Percentiles rank a stretch among this genome's conserved stretches.
phyloP scores from a whole-genome alignment of 2,888 invertebrate genomes.

The Luperina nickerlii region DNA sequence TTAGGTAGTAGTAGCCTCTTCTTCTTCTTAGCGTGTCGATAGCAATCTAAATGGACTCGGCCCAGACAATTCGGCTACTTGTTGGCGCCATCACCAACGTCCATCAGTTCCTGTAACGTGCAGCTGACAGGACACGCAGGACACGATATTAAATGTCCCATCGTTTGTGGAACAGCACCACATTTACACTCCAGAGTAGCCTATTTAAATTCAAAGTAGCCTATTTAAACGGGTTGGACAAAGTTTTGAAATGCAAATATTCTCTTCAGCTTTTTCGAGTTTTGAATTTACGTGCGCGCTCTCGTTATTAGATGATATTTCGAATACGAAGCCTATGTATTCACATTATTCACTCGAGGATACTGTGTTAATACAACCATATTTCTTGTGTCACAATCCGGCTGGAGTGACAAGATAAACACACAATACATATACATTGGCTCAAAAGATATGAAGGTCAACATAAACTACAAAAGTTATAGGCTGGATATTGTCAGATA shows the following conservation, averaged over 20 bases:
- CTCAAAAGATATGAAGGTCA: conserved; percentile 46
- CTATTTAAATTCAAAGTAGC: neutral
- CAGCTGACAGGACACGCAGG: too few species aligned
- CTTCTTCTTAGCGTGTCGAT: too few species aligned
- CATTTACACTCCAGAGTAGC: too few species aligned
- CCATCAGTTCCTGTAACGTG: too few species aligned
- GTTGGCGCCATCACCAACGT: too few species aligned
- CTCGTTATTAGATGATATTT: conserved; percentile 17
- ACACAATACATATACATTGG: conserved; percentile 33
- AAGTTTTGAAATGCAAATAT: conserved; percentile 14
- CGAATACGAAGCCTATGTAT: conserved; percentile 20
- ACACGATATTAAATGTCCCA: too few species aligned
- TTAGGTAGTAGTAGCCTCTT: neutral
- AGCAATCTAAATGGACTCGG: too few species aligned
- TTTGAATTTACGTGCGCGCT: conserved; percentile 8
- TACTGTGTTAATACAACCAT: conserved; percentile 44
- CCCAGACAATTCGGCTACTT: too few species aligned
- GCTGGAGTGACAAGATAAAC: conserved; percentile 48
- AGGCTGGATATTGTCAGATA: conserved; percentile 29
- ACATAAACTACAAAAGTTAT: conserved; percentile 37
- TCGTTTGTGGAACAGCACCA: too few species aligned
- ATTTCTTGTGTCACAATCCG: conserved; percentile 41
- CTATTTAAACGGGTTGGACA: neutral
- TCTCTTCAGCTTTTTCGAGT: neutral
- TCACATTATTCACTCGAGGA: conserved; percentile 32